phyloP scores from a whole-genome alignment of 2,888 invertebrate genomes.

The Acrobasis suavella region DNA sequence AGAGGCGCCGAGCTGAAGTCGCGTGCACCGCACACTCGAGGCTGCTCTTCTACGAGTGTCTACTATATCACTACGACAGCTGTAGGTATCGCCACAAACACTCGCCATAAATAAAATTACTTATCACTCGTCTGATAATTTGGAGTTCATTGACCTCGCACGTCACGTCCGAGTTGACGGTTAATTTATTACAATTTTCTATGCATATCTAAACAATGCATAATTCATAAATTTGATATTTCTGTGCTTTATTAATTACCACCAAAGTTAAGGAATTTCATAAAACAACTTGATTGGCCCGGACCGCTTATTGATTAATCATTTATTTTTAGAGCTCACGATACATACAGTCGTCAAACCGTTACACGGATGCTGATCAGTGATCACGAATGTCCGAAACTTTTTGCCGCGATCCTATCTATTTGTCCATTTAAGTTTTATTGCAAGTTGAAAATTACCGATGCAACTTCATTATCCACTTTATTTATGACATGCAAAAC shows the following conservation, averaged over 20 bases:
- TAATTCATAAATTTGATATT: constrained; percentile 8
- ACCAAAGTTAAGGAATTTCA: neutral
- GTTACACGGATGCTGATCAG: constrained; percentile 9
- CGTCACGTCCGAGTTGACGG: constrained; percentile 36
- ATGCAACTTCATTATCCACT: neutral
- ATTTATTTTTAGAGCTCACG: constrained; percentile 14
- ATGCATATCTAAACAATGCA: constrained; percentile 9
- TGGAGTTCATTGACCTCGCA: constrained; percentile 50
- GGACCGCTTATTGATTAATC: constrained; percentile 7
- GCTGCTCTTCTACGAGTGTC: constrained; percentile 33
- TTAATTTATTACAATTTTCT: constrained; percentile 22
- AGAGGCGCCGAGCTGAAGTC: constrained; percentile 29
- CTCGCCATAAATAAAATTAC: constrained; percentile 47
- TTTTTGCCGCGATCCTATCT: constrained; percentile 2
- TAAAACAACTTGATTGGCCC: constrained; percentile 8
- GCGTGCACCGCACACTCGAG: constrained; percentile 27
- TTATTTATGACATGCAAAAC: neutral
- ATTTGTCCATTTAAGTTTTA: constrained; percentile 1
- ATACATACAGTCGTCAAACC: constrained; percentile 5
- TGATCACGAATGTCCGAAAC: neutral
- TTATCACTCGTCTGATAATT: constrained; percentile 48
- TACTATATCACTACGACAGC: constrained; percentile 37
- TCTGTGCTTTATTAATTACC: neutral
- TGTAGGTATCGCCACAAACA: constrained; percentile 37
- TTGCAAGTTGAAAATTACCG: neutral